These are phyloP conservation scores for Acleris emargana DNA, from an alignment of 2,888 invertebrate species.

Conservation along the genomic window DNA sequence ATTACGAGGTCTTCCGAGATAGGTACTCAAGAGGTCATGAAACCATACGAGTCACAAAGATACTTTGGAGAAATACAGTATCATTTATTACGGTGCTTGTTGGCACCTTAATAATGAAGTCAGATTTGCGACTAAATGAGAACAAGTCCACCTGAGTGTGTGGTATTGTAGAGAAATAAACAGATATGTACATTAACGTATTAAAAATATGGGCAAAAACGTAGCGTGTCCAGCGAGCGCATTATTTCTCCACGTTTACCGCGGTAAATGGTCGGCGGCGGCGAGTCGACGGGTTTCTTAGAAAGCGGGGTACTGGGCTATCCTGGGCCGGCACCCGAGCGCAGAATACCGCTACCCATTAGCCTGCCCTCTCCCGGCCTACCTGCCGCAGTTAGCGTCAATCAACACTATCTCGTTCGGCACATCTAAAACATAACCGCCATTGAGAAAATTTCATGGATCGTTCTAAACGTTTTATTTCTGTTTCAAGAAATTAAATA, in stretches of 20 bases:
- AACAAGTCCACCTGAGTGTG: neutral
- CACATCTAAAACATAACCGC: slow-evolving; percentile 51
- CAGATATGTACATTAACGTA: neutral
- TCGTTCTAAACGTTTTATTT: slow-evolving; percentile 35
- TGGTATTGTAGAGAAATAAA: neutral
- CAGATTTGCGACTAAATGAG: neutral
- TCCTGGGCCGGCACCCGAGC: slow-evolving; percentile 44
- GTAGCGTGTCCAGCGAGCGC: slow-evolving; percentile 47
- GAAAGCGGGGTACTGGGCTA: slow-evolving; percentile 60
- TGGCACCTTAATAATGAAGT: neutral
- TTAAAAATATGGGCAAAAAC: slow-evolving; percentile 30
- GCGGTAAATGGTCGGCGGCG: slow-evolving; percentile 44
- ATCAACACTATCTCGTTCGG: slow-evolving; percentile 43
- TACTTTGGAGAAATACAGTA: too few species aligned
- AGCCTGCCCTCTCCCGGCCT: slow-evolving; percentile 45
- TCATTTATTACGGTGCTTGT: too few species aligned
- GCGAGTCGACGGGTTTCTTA: slow-evolving; percentile 54
- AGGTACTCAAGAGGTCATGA: neutral
- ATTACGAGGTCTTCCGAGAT: slow-evolving; percentile 35
- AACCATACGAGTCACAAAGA: too few species aligned
- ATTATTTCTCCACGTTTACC: slow-evolving; percentile 45
- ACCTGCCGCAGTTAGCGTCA: slow-evolving; percentile 51
- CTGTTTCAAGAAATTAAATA: slow-evolving; percentile 3
- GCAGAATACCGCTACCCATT: slow-evolving; percentile 51
- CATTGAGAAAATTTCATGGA: slow-evolving; percentile 47